Evolutionary conservation across 2,888 invertebrate genomes (phyloP), one percentile per base, ranked within the genome.

Genomic region (Rhabditoides inermis): DNA sequence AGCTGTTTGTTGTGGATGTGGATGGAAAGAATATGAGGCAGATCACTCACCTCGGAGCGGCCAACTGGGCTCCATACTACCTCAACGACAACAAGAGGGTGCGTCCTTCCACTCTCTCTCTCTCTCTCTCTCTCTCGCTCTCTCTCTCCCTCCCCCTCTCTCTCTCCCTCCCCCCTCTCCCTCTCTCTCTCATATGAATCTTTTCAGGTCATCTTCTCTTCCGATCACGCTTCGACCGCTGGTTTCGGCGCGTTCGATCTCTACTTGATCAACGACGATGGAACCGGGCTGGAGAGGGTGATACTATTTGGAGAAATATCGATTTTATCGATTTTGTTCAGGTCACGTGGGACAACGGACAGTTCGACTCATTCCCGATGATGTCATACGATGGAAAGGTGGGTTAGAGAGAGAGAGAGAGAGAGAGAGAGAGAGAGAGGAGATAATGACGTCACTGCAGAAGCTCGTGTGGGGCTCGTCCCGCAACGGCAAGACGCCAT

Each of bases 21-120:
- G 72, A 70, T 41, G 65, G 65, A 10, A 54, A 53, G 26, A 65
- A 66, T 44, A 54, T 57, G 55, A 51, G 53, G 27, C 70, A 73
- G 47, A 61, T 73, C 42, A 73, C 73, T 0, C 28, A 65, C 22
- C 49, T 73, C 3, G 66, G 65, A 22, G 60, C 59, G 30, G 70
- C 73, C 36, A 73, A 62, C 51, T 73, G 73, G 73, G 73, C 73
- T 2, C 73, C 73, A 1, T 73, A 70, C 52, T 73, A 67, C 53
- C 53, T 68, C 36, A 60, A 58, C 39, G 70, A 70, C 51, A 66
- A 69, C 49, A 68, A 64, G 45, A 42, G 61, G 26, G 56, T 65
- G 27, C 42, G 37, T n/a, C n/a, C n/a, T n/a, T n/a, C n/a, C n/a
- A n/a, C n/a, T n/a, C n/a, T n/a, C n/a, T n/a, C n/a, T n/a, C n/a